Percentiles rank a stretch among this genome's conserved stretches.
These are phyloP conservation scores for Ascaphus truei DNA, from an alignment of 2,113 vertebrate species.

Conservation along the genomic window DNA sequence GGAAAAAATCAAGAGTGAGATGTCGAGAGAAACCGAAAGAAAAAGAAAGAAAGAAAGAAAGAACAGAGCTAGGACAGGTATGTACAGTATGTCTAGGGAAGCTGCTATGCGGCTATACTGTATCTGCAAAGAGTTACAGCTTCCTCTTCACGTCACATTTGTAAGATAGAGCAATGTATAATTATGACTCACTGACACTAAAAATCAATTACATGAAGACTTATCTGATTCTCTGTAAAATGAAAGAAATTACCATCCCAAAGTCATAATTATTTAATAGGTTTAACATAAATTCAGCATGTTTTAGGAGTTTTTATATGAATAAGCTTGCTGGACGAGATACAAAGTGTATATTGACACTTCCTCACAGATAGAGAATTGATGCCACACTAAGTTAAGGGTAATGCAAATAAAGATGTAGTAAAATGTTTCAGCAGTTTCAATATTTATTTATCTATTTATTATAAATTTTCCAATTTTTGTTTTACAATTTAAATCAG, in stretches of 20 bases:
- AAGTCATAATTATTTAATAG: background rate
- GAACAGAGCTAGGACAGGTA: constrained; percentile 47
- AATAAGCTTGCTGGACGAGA: background rate
- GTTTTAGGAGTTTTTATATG: background rate
- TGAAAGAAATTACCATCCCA: background rate
- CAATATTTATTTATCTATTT: too few relatives aligned
- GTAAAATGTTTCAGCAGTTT: too few relatives aligned
- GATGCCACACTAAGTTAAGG: too few relatives aligned
- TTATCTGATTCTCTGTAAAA: background rate
- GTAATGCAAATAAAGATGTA: too few relatives aligned
- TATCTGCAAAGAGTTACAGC: constrained; percentile 85
- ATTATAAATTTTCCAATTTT: too few relatives aligned
- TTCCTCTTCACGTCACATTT: constrained; percentile 90
- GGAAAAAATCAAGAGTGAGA: constrained; percentile 17
- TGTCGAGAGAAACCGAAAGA: constrained; percentile 4
- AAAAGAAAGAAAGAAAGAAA: constrained; percentile 44
- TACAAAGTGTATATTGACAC: background rate
- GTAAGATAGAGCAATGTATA: constrained; percentile 54
- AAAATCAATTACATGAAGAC: background rate
- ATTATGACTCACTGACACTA: background rate
- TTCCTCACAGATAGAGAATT: background rate
- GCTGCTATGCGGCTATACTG: constrained; percentile 58
- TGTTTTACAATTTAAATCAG: too few relatives aligned
- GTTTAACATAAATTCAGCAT: background rate
- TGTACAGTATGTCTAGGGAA: constrained; percentile 47